phyloP scores from a whole-genome alignment of 2,888 invertebrate species.

The Zele albiditarsus region DNA sequence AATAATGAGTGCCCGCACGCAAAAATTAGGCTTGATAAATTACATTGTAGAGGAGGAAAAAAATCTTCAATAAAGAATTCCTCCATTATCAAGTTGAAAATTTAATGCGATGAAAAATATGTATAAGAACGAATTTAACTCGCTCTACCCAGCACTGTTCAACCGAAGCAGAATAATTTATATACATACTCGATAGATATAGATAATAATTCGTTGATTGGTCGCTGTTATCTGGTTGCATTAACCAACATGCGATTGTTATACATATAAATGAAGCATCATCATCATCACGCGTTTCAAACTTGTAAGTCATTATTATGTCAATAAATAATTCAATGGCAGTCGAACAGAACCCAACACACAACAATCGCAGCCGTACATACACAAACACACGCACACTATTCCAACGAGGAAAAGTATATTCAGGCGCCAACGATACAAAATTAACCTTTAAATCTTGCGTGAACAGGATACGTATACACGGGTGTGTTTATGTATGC shows the following conservation, averaged over 20 bases:
- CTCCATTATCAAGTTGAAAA: neutral
- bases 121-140: neutral
- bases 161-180: neutral
- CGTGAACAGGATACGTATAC: neutral
- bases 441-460: neutral
- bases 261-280: neutral
- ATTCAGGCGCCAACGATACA: neutral
- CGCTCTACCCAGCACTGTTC: neutral
- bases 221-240: neutral
- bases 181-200: neutral
- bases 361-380: neutral
- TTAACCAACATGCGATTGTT: neutral
- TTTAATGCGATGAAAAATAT: neutral
- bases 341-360: neutral
- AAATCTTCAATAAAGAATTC: neutral
- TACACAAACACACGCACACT: neutral
- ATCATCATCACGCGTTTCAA: neutral
- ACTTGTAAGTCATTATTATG: neutral
- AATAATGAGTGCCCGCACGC: neutral
- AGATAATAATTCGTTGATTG: neutral
- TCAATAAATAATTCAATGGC: slow-evolving; percentile 13
- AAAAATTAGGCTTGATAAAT: slow-evolving; percentile 3
- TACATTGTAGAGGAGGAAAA: neutral
- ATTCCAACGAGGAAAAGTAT: neutral
- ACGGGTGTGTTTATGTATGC: neutral